These are phyloP conservation scores for Lepidochrysops patricia DNA, from an alignment of 2,888 invertebrate species.

Conservation along the genomic window DNA sequence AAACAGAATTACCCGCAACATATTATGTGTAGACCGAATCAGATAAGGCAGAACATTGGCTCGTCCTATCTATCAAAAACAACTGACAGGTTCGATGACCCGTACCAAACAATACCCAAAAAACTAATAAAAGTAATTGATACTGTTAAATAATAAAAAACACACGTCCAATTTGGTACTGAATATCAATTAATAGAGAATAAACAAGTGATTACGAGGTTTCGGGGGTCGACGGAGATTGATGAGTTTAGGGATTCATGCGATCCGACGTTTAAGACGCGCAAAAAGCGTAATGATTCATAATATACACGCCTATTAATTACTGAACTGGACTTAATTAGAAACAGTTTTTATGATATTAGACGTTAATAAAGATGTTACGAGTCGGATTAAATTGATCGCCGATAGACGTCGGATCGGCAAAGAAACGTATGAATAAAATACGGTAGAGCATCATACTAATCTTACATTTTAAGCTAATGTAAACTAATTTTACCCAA, in stretches of 20 bases:
- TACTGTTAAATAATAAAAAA: constrained; percentile 14
- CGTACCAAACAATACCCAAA: constrained; percentile 13
- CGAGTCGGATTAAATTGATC: constrained; percentile 2
- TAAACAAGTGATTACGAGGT: constrained; percentile 45
- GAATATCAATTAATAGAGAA: constrained; percentile 45
- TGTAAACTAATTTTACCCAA: no score
- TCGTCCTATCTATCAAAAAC: constrained; percentile 12
- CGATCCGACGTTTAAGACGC: constrained; percentile 25
- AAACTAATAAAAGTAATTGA: constrained; percentile 18
- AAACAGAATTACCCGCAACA: background rate
- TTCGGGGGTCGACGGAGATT: constrained; percentile 40
- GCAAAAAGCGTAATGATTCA: constrained; percentile 25
- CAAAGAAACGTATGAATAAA: background rate
- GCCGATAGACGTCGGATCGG: background rate
- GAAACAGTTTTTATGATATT: constrained; percentile 17
- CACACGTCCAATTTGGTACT: constrained; percentile 14
- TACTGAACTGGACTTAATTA: constrained; percentile 17
- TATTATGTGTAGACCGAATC: constrained; percentile 7
- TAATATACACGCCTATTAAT: constrained; percentile 22
- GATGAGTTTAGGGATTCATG: constrained; percentile 43
- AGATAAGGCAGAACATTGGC: constrained; percentile 6
- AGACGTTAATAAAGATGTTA: constrained; percentile 11
- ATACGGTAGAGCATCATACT: background rate
- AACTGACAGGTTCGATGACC: constrained; percentile 12
- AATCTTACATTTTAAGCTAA: no score